phyloP scores from a whole-genome alignment of 2,888 invertebrate genomes.

The Xestoiulus laeticollis region DNA sequence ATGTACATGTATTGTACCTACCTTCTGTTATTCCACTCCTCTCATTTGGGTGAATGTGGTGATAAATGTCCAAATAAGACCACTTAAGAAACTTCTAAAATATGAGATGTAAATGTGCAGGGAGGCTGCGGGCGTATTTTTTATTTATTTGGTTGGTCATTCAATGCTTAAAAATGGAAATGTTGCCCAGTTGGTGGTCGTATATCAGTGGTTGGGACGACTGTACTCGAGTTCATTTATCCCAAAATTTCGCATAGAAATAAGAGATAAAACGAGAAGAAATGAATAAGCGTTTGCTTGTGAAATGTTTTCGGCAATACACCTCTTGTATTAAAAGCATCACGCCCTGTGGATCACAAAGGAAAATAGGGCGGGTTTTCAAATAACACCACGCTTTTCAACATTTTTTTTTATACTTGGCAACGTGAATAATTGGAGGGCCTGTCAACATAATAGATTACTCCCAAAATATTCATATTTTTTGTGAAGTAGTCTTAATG shows the following conservation, averaged over 20 bases:
- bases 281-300: neutral
- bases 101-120: neutral
- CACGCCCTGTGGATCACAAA: conserved; percentile 5
- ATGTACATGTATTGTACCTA: too few species aligned
- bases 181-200: neutral
- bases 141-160: neutral
- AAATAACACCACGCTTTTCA: neutral
- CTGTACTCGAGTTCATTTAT: neutral
- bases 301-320: conserved; percentile 13
- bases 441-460: neutral
- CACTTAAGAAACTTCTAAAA: neutral
- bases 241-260: conserved; percentile 14
- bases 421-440: conserved; percentile 18
- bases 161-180: neutral
- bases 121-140: neutral
- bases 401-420: neutral
- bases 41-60: neutral
- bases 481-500: neutral
- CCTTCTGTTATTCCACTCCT: too few species aligned
- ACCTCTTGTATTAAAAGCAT: neutral
- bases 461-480: neutral
- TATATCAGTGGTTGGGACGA: neutral
- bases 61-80: neutral
- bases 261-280: conserved; percentile 1
- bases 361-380: neutral